phyloP scores from a whole-genome alignment of 1,140 invertebrate genomes.

The Drosophila sucinea region DNA sequence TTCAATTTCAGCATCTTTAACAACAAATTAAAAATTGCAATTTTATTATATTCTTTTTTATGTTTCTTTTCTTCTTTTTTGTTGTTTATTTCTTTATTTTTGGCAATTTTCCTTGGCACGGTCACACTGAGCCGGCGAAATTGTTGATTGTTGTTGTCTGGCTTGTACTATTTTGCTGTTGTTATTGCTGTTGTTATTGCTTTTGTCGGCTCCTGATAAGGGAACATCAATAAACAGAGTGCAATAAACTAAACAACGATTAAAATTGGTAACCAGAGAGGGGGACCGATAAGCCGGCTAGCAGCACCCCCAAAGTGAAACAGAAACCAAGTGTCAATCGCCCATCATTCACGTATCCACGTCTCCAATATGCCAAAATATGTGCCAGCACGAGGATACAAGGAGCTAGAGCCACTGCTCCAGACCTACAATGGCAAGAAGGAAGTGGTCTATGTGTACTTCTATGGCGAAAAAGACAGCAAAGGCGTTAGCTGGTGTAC shows the following conservation, averaged over 20 bases:
- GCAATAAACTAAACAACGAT: constrained; percentile 1
- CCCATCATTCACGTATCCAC: not conserved
- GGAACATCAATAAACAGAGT: not conserved
- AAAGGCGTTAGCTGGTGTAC: constrained; percentile 62
- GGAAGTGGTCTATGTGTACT: constrained; percentile 58
- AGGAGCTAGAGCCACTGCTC: constrained; percentile 51
- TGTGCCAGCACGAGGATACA: constrained; percentile 42
- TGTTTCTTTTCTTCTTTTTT: not conserved
- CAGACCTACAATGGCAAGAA: constrained; percentile 18
- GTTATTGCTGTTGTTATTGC: not conserved
- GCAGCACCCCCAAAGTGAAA: not conserved
- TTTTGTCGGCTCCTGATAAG: not conserved
- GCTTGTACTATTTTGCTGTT: not conserved
- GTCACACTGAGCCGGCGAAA: not conserved
- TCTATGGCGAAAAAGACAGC: constrained; percentile 63
- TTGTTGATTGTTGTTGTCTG: not conserved
- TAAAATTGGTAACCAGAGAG: not conserved
- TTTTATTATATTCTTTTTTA: not conserved
- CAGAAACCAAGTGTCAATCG: not conserved
- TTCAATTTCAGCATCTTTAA: too few relatives aligned
- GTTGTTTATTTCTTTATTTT: too few relatives aligned
- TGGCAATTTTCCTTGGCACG: not conserved
- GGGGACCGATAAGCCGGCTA: not conserved
- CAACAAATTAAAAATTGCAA: too few relatives aligned
- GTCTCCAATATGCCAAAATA: constrained; percentile 75